Evolutionary conservation across 2,113 vertebrate species (phyloP).

Genomic region (Cercocebus atys): DNA sequence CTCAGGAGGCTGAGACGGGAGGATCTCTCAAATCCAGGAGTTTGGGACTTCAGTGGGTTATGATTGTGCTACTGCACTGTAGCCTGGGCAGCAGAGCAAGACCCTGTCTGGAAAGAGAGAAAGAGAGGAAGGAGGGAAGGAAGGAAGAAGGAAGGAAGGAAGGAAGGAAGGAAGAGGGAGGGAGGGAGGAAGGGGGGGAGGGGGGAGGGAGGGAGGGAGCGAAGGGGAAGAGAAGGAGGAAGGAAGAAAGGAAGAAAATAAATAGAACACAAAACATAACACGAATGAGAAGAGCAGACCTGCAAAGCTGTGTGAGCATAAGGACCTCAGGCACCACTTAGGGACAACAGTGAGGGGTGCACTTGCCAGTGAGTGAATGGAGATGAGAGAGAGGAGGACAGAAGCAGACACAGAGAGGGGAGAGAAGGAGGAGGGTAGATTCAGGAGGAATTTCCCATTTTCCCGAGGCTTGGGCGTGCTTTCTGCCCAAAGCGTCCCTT

Average conservation of each 20-base stretch:
- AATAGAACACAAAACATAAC: background rate
- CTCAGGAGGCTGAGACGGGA: too few species aligned
- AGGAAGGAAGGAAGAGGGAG: rapidly evolving
- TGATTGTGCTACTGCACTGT: too few species aligned
- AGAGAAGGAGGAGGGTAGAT: background rate
- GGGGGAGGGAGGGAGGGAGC: rapidly evolving
- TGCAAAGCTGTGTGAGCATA: background rate
- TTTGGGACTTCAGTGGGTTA: too few species aligned
- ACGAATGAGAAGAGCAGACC: too few species aligned
- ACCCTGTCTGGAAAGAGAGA: too few species aligned
- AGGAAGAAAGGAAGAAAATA: too few species aligned
- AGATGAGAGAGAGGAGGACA: background rate
- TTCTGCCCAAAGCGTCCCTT: background rate
- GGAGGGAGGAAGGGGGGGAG: rapidly evolving
- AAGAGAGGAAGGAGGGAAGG: too few species aligned
- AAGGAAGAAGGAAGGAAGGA: too few species aligned
- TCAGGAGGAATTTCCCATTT: background rate
- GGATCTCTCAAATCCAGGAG: too few species aligned
- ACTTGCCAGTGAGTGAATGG: background rate
- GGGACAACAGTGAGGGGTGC: background rate
- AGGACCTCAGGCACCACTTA: background rate
- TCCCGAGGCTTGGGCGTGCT: background rate
- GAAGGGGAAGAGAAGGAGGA: too few species aligned
- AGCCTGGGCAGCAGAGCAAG: too few species aligned
- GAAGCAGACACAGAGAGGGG: background rate